A percentile compares a stretch with the other conserved stretches of the same genome.
These are phyloP conservation scores for Apoda limacodes DNA, from an alignment of 2,888 invertebrate species.

Conservation along the genomic window DNA sequence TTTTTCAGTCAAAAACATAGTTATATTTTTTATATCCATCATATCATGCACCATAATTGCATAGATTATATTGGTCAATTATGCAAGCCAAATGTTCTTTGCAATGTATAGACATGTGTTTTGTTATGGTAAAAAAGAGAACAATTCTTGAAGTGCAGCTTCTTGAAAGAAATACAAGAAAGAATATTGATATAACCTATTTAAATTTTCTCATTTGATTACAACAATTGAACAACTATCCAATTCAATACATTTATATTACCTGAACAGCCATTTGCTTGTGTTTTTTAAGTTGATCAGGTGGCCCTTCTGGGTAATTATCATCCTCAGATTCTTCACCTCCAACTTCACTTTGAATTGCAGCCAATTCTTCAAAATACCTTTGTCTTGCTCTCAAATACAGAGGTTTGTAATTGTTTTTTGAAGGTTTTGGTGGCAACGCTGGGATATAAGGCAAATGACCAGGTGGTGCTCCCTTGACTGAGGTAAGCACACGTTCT, in stretches of 20 bases:
- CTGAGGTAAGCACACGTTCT: slow-evolving; percentile 75
- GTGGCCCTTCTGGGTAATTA: slow-evolving; percentile 78
- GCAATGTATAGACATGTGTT: too few relatives aligned
- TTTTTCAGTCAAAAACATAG: too few relatives aligned
- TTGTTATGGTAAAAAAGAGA: too few relatives aligned
- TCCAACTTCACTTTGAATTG: slow-evolving; percentile 75
- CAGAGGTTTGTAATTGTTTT: slow-evolving; percentile 60
- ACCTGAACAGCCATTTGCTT: slow-evolving; percentile 51
- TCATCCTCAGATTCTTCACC: slow-evolving; percentile 85
- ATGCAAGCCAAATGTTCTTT: too few relatives aligned
- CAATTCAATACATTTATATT: too few relatives aligned
- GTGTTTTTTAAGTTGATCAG: slow-evolving; percentile 71
- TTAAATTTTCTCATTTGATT: too few relatives aligned
- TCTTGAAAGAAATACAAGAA: slow-evolving; percentile 18
- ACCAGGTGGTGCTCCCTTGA: slow-evolving; percentile 75
- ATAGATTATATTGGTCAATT: too few relatives aligned
- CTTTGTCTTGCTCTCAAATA: slow-evolving; percentile 65
- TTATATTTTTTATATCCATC: too few relatives aligned
- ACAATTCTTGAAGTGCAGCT: too few relatives aligned
- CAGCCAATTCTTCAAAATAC: slow-evolving; percentile 76
- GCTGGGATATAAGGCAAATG: slow-evolving; percentile 51
- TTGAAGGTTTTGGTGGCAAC: slow-evolving; percentile 43
- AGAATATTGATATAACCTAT: too few relatives aligned
- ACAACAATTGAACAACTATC: too few relatives aligned
- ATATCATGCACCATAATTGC: too few relatives aligned